Conservation (phyloP, 2,888 invertebrate genomes). For the Ichneumon xanthorius region DNA sequence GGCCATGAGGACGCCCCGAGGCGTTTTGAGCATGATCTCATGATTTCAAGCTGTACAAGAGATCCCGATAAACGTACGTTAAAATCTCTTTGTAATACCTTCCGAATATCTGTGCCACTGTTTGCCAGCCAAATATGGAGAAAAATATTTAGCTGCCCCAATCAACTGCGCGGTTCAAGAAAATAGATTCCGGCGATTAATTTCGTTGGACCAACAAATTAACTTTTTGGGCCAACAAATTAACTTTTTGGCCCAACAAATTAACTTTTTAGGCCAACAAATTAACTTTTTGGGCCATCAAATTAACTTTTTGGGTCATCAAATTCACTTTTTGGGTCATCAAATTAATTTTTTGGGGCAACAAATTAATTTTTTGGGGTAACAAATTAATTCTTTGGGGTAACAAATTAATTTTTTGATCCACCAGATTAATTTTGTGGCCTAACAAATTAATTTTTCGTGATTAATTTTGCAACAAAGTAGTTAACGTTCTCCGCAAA, state of each 20-base stretch:
- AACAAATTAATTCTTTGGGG: no score
- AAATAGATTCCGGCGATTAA: background rate
- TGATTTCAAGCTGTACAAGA: background rate
- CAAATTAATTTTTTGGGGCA: no score
- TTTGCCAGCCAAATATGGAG: background rate
- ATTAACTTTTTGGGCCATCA: no score
- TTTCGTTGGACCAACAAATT: background rate
- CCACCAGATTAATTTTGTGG: no score
- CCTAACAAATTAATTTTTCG: background rate
- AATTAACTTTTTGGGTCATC: no score
- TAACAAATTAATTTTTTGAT: no score
- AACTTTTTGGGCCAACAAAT: background rate
- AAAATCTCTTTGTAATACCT: background rate
- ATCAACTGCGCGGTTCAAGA: background rate
- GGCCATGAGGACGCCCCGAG: background rate
- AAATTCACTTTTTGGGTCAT: no score
- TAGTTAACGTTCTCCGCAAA: background rate
- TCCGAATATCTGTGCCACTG: background rate
- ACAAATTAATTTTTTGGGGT: no score
- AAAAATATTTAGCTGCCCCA: background rate
- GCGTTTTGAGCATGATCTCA: background rate
- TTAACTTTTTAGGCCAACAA: no score
- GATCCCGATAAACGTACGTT: background rate
- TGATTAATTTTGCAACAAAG: background rate
- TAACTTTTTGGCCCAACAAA: no score